Base-by-base conservation (phyloP, 2,113 vertebrate species). In the Perca schrenkii region DNA sequence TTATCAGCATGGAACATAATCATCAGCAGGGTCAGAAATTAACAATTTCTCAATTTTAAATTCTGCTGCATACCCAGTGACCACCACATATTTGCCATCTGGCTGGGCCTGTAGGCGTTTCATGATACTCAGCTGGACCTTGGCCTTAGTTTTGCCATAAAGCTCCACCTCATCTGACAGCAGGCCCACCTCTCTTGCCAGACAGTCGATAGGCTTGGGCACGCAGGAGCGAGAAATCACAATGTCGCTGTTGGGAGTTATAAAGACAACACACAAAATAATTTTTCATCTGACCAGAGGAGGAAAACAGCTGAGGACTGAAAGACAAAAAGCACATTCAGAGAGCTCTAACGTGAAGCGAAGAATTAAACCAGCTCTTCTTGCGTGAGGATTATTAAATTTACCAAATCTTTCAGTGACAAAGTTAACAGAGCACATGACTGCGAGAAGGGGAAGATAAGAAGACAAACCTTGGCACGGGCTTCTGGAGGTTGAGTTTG, bases 21-120 rank as follows among this genome's bases (percentile, higher is more conserved):
- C 1, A 5, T 56, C 25, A 34, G 60, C 22, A 34, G 22, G 17
- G 50, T 22, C n/a, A 16, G 8, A 50, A 25, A 50, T 22, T 0
- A 34, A 49, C 52, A 76, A 28, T 4, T 25, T 0, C 3, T 19
- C 28, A 1, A 60, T 46, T 46, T 53, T 3, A 54, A 68, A 34
- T 31, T 43, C 12, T 53, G 66, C 28, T 22, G 67, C 67, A 22
- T 95, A 99, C 98, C 98, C 98, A 14, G 98, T 98, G 56, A 99
- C 98, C 11, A 99, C 98, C 2, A 99, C 89, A 0, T 99, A 99
- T 99, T 97, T 99, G 70, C 98, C 98, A 40, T 98, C 96, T 3
- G 96, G 94, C 61, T 96, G 97, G 8, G 93, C 90, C 87, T 95
- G 95, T 84, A 99, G 95, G 4, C 98, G 97, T 3, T 96, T 94